Conservation (phyloP, 2,797 vertebrate species). For the Pseudochaenichthys georgianus region DNA sequence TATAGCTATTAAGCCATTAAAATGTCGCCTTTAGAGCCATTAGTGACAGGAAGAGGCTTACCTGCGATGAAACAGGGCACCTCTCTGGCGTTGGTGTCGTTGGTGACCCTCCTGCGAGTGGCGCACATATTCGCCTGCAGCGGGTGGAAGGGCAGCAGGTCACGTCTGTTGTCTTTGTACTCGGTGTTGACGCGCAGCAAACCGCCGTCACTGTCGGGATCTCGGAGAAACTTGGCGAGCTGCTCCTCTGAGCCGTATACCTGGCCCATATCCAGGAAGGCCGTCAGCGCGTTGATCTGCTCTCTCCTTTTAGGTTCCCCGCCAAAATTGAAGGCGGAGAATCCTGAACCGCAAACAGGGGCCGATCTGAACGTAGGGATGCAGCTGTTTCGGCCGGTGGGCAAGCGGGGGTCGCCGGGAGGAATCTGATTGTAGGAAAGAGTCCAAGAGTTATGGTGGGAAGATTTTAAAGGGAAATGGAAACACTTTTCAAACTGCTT, state of each 20-base stretch:
- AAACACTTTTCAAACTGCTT: no score
- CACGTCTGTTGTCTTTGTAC: slow-evolving; percentile 82
- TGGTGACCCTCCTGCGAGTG: slow-evolving; percentile 82
- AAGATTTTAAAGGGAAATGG: no score
- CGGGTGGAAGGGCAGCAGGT: slow-evolving; percentile 84
- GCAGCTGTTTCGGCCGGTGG: slow-evolving; percentile 75
- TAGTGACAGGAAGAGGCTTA: slow-evolving; percentile 53
- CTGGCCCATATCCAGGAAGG: slow-evolving; percentile 88
- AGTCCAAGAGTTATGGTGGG: background rate
- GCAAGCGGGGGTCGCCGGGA: slow-evolving; percentile 76
- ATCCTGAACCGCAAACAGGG: slow-evolving; percentile 80
- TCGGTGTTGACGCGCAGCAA: slow-evolving; percentile 86
- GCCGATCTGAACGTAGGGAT: slow-evolving; percentile 88
- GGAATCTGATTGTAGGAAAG: slow-evolving; percentile 82
- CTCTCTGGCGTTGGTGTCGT: slow-evolving; percentile 64
- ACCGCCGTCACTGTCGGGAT: slow-evolving; percentile 81
- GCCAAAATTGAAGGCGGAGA: slow-evolving; percentile 76
- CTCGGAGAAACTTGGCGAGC: slow-evolving; percentile 80
- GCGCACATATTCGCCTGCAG: slow-evolving; percentile 79
- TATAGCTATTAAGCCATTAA: no score
- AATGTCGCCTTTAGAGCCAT: background rate
- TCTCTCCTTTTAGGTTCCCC: slow-evolving; percentile 75
- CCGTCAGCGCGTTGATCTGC: slow-evolving; percentile 90
- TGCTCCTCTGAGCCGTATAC: slow-evolving; percentile 87
- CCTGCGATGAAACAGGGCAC: slow-evolving; percentile 92